These are phyloP conservation scores for Meloidogyne floridensis DNA, from an alignment of 1,140 invertebrate genomes.

Conservation along the genomic window DNA sequence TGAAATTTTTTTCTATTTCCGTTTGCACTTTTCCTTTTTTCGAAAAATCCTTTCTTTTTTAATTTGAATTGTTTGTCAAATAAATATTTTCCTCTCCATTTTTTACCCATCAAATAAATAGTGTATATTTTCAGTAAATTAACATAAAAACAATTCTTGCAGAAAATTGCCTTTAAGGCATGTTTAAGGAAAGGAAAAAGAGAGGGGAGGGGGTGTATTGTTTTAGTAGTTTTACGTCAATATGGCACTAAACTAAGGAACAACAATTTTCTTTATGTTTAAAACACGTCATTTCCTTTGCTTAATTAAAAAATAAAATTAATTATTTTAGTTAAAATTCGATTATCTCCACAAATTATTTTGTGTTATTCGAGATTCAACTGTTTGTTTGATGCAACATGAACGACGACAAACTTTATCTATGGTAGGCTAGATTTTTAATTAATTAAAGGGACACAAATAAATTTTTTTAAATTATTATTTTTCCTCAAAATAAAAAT, in stretches of 20 bases:
- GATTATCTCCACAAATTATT: conserved; percentile 90
- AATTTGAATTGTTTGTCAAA: not conserved
- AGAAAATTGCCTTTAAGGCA: not conserved
- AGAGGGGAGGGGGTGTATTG: not conserved
- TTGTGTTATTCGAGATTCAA: conserved; percentile 91
- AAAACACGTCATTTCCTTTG: not conserved
- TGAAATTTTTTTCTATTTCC: not conserved
- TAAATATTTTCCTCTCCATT: no score
- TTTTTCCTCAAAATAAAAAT: no score
- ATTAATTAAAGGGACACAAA: conserved; percentile 66
- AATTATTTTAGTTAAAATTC: conserved; percentile 73
- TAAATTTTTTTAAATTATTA: no score
- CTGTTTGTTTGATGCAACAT: conserved; percentile 96
- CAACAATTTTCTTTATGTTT: not conserved
- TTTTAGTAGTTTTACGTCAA: not conserved
- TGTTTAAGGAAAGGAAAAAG: not conserved
- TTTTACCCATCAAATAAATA: not conserved
- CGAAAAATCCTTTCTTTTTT: not conserved
- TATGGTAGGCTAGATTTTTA: conserved; percentile 77
- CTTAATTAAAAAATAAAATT: conserved; percentile 10
- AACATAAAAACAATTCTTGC: conserved; percentile 9
- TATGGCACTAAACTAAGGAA: conserved; percentile 7
- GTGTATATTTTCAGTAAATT: not conserved
- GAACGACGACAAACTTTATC: conserved; percentile 89
- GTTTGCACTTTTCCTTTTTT: conserved; percentile 1